Percentiles rank a stretch among this genome's conserved stretches.
These are phyloP conservation scores for Micropterix aruncella DNA, from an alignment of 2,888 invertebrate species.

Conservation along the genomic window DNA sequence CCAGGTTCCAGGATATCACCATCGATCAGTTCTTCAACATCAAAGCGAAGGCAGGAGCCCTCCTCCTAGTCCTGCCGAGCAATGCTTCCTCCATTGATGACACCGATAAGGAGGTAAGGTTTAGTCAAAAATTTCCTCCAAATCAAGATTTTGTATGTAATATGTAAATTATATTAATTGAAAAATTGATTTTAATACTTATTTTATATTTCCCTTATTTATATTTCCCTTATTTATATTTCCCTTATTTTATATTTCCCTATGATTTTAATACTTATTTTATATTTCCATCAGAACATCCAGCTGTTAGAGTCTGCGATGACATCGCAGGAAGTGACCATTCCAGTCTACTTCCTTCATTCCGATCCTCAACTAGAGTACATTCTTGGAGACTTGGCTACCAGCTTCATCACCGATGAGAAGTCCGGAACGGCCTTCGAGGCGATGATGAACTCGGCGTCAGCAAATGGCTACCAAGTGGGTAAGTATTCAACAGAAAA, in stretches of 20 bases:
- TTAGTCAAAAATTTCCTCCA: too few species aligned
- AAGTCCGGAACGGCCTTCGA: constrained; percentile 64
- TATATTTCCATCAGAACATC: constrained; percentile 46
- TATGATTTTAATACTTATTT: too few species aligned
- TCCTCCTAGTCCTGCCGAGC: constrained; percentile 72
- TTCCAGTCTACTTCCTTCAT: constrained; percentile 79
- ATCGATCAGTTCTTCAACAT: constrained; percentile 65
- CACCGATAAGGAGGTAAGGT: constrained; percentile 60
- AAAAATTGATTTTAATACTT: too few species aligned
- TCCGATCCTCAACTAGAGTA: constrained; percentile 61
- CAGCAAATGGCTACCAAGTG: constrained; percentile 90
- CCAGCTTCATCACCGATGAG: constrained; percentile 52
- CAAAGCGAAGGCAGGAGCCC: constrained; percentile 66
- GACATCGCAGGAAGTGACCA: constrained; percentile 60
- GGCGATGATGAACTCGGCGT: constrained; percentile 74
- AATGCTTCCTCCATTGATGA: constrained; percentile 46
- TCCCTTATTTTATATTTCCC: too few species aligned
- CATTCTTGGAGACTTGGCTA: constrained; percentile 62
- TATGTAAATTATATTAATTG: too few species aligned
- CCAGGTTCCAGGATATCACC: constrained; percentile 66
- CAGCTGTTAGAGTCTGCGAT: constrained; percentile 69
- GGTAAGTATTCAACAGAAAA: too few species aligned
- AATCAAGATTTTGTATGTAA: too few species aligned
- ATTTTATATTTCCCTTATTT: too few species aligned
- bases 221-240: not conserved